A percentile compares a stretch with the other conserved stretches of the same genome.
Conservation (phyloP, 2,797 vertebrate genomes). For the Choloepus didactylus region DNA sequence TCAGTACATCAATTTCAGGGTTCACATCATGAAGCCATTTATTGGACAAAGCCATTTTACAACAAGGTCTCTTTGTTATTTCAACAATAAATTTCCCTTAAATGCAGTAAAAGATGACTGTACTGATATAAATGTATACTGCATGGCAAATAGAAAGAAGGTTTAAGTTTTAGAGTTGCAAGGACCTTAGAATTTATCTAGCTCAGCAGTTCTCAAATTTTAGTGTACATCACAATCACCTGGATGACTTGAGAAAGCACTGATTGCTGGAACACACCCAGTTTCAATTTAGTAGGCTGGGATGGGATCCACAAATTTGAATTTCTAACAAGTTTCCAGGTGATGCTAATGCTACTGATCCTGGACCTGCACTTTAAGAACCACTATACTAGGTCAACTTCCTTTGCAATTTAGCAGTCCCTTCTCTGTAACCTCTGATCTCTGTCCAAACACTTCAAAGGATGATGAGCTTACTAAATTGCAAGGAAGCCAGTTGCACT, state of each 20-base stretch:
- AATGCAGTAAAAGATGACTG: neutral
- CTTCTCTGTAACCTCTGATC: neutral
- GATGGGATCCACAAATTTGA: neutral
- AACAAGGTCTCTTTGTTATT: neutral
- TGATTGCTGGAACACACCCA: neutral
- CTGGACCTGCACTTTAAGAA: neutral
- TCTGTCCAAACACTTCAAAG: conserved; percentile 34
- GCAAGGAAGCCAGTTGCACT: neutral
- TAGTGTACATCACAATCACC: neutral
- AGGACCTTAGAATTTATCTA: neutral
- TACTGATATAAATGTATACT: neutral
- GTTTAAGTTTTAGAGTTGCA: neutral
- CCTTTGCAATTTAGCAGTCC: neutral
- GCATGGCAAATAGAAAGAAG: neutral
- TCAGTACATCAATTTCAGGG: neutral
- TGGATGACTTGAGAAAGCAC: neutral
- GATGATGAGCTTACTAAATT: neutral
- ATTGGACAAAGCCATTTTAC: neutral
- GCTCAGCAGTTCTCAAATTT: neutral
- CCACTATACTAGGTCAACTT: neutral
- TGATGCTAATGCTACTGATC: neutral
- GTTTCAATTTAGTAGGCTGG: neutral
- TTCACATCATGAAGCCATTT: neutral
- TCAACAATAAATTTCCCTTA: neutral
- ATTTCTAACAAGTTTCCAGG: neutral